Evolutionary conservation across 2,113 vertebrate species (phyloP), one percentile per base, ranked within the genome.

Genomic region (Lutjanus erythropterus): DNA sequence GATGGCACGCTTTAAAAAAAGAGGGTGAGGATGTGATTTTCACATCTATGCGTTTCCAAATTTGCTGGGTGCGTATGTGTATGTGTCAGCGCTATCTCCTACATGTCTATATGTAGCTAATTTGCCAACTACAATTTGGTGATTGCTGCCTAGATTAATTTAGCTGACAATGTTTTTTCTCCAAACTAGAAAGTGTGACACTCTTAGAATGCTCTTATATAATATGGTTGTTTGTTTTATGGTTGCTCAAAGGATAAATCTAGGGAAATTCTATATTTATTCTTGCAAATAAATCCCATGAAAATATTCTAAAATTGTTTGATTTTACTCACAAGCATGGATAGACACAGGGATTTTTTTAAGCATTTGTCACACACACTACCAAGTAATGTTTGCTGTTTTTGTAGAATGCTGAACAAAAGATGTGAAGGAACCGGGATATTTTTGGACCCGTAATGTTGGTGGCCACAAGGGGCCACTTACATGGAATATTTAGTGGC

Each of bases 11-110:
- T 74, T 12, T 42, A 15, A 55, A 42, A 15, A 55, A 42, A 55
- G 18, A 35, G 8, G 6, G 14, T 8, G 70, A 37, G 11, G 27
- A 59, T 33, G 56, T 67, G 64, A 75, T 44, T 78, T 78, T 81
- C 23, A 77, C 33, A 9, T 41, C 33, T 31, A 6, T 23, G 56
- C 5, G 21, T 33, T 47, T 53, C 27, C 8, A 60, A 55, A 49
- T 53, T 35, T 21, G n/a, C 37, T 56, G 6, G 2, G n/a, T 18
- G 47, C 25, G 21, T 47, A 29, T 39, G 19, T 31, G 25, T 47
- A 39, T 31, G 41, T 46, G 25, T 44, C 47, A 66, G 21, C 1
- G 3, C 5, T 23, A 9, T 33, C 19, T 53, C 46, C 25, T n/a
- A 14, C 11, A 19, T 31, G 14, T 39, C 15, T 14, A 8, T 18